Conservation (phyloP, 2,888 invertebrate species). For the Seira sanloemensis region DNA sequence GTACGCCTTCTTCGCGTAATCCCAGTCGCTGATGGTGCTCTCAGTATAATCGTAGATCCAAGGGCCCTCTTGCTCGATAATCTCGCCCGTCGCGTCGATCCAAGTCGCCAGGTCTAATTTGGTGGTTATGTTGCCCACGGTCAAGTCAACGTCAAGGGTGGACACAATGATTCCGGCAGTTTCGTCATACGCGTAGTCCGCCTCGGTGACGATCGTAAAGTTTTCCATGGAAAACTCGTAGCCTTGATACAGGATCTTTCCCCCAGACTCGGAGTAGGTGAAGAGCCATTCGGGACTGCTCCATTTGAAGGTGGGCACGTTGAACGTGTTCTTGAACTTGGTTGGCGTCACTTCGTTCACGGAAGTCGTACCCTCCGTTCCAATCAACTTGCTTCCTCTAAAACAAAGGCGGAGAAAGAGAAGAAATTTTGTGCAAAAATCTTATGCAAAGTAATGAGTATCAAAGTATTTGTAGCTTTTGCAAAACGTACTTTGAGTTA, state of each 20-base stretch:
- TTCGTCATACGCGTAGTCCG: not conserved
- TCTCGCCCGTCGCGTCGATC: not conserved
- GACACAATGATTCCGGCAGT: not conserved
- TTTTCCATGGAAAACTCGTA: not conserved
- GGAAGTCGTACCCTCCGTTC: not conserved
- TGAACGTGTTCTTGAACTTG: constrained; percentile 3
- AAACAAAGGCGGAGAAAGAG: too few species aligned
- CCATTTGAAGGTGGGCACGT: constrained; percentile 13
- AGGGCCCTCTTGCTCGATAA: not conserved
- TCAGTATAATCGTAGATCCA: not conserved
- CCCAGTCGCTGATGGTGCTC: not conserved
- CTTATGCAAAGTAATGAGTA: not conserved
- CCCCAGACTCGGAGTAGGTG: constrained; percentile 82
- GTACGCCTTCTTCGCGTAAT: not conserved
- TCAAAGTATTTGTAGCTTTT: not conserved
- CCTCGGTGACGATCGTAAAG: not conserved
- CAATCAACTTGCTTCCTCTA: not conserved
- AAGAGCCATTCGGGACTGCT: constrained; percentile 75
- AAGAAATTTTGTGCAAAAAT: not conserved
- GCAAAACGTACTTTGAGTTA: not conserved
- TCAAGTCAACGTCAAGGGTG: not conserved
- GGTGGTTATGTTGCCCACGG: not conserved
- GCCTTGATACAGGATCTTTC: not conserved
- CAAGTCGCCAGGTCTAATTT: not conserved
- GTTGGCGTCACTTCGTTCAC: constrained; percentile 2